Conservation (phyloP, 2,797 vertebrate species). For the Gymnopithys bicolor region DNA sequence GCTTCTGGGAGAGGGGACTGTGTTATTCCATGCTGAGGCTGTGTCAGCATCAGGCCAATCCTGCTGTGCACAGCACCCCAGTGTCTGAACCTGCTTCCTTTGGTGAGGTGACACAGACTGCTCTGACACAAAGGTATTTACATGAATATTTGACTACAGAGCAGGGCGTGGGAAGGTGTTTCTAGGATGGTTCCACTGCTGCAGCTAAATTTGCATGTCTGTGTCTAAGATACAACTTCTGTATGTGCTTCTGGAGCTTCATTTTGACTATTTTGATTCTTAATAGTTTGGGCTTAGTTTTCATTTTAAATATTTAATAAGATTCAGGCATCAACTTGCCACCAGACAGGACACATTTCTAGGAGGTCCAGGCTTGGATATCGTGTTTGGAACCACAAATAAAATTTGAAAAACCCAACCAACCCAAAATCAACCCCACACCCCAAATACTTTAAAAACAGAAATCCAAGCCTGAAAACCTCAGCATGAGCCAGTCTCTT, state of each 20-base stretch:
- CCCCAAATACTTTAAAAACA: background rate
- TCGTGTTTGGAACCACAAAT: background rate
- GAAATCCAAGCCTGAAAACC: background rate
- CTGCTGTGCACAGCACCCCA: background rate
- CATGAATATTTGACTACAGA: background rate
- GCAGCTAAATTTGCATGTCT: constrained; percentile 25
- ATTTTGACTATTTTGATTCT: background rate
- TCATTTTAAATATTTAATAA: background rate
- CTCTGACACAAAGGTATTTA: constrained; percentile 1
- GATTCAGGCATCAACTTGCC: background rate
- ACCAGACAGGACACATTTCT: background rate
- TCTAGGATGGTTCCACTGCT: constrained; percentile 25
- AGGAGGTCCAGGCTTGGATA: background rate
- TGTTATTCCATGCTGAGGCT: background rate
- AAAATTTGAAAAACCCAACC: background rate
- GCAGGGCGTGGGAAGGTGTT: background rate
- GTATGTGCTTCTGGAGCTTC: background rate
- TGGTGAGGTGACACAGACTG: background rate
- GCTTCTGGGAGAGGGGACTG: background rate
- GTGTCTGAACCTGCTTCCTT: background rate
- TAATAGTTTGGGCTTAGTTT: background rate
- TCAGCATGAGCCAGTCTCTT: background rate
- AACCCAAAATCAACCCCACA: background rate
- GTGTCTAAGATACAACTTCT: background rate
- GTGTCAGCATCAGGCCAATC: background rate